A percentile compares a stretch with the other conserved stretches of the same genome.
Conservation (phyloP, 2,888 invertebrate genomes). For the Agrochola lychnidis region DNA sequence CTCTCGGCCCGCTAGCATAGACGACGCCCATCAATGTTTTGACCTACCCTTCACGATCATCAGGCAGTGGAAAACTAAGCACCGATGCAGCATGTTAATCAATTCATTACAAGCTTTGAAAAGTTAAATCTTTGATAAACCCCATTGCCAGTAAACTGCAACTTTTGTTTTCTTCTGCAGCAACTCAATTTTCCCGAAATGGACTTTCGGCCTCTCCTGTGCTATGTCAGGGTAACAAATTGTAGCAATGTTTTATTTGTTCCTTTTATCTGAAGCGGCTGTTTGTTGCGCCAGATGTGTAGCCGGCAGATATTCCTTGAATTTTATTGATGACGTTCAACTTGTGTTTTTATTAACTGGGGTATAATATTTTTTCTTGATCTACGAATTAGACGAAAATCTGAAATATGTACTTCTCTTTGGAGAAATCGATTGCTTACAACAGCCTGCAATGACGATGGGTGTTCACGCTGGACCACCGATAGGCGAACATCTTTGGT, state of each 20-base stretch:
- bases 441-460: background rate
- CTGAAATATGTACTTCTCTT: background rate
- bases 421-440: background rate
- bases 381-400: background rate
- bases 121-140: background rate
- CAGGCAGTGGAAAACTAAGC: background rate
- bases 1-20: background rate
- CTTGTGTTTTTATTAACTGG: slow-evolving; percentile 25
- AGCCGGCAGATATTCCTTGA: slow-evolving; percentile 45
- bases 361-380: background rate
- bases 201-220: slow-evolving; percentile 31
- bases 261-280: slow-evolving; percentile 50
- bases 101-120: background rate
- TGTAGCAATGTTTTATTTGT: slow-evolving; percentile 63
- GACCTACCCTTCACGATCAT: background rate
- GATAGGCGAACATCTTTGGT: background rate
- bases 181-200: background rate
- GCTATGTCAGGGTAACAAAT: slow-evolving; percentile 51
- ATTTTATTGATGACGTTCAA: slow-evolving; percentile 54
- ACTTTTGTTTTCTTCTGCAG: background rate
- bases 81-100: background rate
- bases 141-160: background rate
- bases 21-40: background rate
- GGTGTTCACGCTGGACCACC: background rate
- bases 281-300: slow-evolving; percentile 55